These are phyloP conservation scores for Sylvilagus floridanus DNA, from an alignment of 2,797 vertebrate genomes.

Conservation along the genomic window DNA sequence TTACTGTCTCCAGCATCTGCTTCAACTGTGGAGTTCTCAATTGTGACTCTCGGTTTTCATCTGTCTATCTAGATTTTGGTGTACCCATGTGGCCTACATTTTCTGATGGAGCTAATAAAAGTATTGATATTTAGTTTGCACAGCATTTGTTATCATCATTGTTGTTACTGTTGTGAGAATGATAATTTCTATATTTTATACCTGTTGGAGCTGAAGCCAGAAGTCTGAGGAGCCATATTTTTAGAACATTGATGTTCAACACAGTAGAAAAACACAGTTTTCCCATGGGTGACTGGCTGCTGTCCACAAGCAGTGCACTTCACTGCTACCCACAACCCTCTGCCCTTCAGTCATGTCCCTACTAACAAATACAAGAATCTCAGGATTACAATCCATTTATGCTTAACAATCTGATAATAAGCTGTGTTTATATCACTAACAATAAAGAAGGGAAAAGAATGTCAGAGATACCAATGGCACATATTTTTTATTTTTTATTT, in stretches of 20 bases:
- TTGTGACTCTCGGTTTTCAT: too few relatives aligned
- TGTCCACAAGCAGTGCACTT: not conserved
- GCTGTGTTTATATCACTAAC: not conserved
- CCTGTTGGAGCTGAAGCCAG: not conserved
- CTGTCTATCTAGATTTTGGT: not conserved
- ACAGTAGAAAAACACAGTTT: not conserved
- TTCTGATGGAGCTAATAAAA: not conserved
- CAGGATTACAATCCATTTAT: not conserved
- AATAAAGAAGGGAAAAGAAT: not conserved
- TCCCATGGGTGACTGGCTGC: not conserved
- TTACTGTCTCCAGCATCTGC: too few relatives aligned
- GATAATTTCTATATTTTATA: not conserved
- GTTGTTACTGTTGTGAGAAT: not conserved
- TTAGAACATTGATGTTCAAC: not conserved
- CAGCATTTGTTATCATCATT: not conserved
- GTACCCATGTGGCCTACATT: not conserved
- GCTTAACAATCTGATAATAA: not conserved
- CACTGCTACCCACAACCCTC: not conserved
- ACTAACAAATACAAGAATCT: not conserved
- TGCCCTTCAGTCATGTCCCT: not conserved
- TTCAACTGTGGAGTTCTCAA: not conserved
- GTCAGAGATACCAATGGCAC: not conserved
- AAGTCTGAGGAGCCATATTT: too few relatives aligned
- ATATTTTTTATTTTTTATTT: not conserved
- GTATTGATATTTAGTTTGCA: not conserved